These are phyloP conservation scores for Caenorhabditis latens DNA, from an alignment of 1,140 invertebrate genomes.

Conservation along the genomic window DNA sequence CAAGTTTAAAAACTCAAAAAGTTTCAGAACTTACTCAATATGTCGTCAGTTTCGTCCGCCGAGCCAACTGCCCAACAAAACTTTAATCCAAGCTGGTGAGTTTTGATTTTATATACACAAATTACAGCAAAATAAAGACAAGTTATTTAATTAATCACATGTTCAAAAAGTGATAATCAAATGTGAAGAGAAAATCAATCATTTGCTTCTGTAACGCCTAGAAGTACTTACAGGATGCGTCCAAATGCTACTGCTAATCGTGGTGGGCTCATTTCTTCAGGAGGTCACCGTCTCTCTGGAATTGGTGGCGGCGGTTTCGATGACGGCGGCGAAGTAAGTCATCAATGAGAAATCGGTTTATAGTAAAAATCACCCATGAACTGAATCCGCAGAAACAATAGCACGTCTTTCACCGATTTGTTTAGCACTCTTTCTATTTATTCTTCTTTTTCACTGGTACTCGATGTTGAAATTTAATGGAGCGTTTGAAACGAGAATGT, in stretches of 20 bases:
- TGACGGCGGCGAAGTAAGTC: conserved; percentile 35
- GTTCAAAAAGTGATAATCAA: no score
- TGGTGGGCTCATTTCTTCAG: not conserved
- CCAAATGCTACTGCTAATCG: conserved; percentile 33
- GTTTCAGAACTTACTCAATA: conserved; percentile 32
- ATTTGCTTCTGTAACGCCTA: not conserved
- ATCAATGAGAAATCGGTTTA: no score
- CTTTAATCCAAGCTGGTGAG: conserved; percentile 34
- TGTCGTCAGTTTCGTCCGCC: conserved; percentile 52
- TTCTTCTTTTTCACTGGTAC: no score
- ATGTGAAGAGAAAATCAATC: no score
- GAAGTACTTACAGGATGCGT: conserved; percentile 28
- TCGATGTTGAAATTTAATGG: no score
- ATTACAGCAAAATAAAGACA: no score
- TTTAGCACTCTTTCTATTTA: no score
- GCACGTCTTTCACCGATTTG: no score
- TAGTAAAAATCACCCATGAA: no score
- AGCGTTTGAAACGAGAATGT: no score
- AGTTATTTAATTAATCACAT: no score
- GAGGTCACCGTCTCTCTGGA: conserved; percentile 6
- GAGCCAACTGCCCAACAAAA: conserved; percentile 51
- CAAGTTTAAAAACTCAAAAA: not conserved
- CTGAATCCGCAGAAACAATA: no score
- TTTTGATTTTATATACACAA: not conserved
- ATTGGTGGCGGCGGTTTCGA: conserved; percentile 35